Percentiles rank a stretch among this genome's conserved stretches.
Conservation (phyloP, 2,113 vertebrate species). For the Bos taurus region DNA sequence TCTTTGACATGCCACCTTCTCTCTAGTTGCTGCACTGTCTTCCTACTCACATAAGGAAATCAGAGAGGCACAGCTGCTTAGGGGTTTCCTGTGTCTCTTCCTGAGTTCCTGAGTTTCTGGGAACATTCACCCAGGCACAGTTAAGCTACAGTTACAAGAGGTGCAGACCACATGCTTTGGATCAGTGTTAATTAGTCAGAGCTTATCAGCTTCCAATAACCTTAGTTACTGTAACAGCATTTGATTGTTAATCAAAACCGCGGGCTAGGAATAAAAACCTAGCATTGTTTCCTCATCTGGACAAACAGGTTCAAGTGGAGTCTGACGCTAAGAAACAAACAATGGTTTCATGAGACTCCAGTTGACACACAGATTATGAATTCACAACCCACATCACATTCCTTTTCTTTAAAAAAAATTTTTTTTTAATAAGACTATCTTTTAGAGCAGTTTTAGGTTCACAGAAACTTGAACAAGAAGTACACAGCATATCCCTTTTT, state of each 20-base stretch:
- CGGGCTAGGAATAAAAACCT: not conserved
- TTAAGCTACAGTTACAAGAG: not conserved
- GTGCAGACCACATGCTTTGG: not conserved
- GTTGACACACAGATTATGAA: not conserved
- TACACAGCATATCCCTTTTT: not conserved
- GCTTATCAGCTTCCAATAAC: not conserved
- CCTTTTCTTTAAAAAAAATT: not conserved
- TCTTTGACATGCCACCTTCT: not conserved
- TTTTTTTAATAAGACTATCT: not conserved
- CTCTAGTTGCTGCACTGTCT: not conserved
- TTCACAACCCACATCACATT: not conserved
- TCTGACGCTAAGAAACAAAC: not conserved
- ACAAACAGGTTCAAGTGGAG: not conserved
- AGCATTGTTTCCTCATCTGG: not conserved
- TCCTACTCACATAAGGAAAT: not conserved
- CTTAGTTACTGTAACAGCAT: not conserved
- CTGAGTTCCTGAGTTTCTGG: not conserved
- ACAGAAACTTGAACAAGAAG: not conserved
- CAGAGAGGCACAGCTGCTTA: not conserved
- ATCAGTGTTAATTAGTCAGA: not conserved
- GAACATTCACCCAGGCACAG: not conserved
- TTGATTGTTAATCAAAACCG: not conserved
- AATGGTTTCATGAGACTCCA: not conserved
- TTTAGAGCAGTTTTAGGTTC: not conserved
- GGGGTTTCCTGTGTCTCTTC: not conserved